Base-by-base conservation (phyloP, 2,888 invertebrate species). In the Macrosoma leucophasiata region DNA sequence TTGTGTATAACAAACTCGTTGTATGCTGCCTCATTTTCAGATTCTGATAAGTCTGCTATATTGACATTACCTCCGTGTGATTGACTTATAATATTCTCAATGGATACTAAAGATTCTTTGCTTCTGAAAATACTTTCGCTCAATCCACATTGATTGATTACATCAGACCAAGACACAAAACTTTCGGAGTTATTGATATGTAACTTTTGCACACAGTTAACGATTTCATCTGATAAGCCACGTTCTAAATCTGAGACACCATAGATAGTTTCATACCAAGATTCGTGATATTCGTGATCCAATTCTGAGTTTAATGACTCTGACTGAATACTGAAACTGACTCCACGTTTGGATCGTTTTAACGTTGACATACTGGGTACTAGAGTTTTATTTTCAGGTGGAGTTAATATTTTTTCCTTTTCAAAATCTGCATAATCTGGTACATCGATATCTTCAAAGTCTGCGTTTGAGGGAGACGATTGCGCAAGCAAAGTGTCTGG, bases 231-330 rank as follows among this genome's bases (percentile, higher is more conserved):
- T 14, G 38, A 29, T 5, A 22, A 19, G 9, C 11, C 35, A 1
- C 28, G 34, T 33, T 50, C 45, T 19, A 70, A 45, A 41, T 70
- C 68, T n/a, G 73, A 62, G 22, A 79, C 36, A 7, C 81, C 82
- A 40, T 73, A 78, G 33, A 78, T 70, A 27, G 71, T 73, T 45
- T 82, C 79, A 40, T 71, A 66, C 78, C 78, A 81, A 9, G 63
- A 65, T 28, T 69, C 70, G 18, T 36, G 43, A 25, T 57, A 48
- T 15, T 62, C 61, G 26, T 70, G 62, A 14, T 46, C 38, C 42
- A 51, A 53, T 6, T 57, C 38, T 3, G 56, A 55, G 21, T 52
- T 61, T 13, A 60, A 42, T n/a, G n/a, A n/a, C n/a, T n/a, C n/a
- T n/a, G n/a, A n/a, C n/a, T n/a, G n/a, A n/a, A n/a, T n/a, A 37